phyloP scores from a whole-genome alignment of 2,888 invertebrate species.

The Plusia festucae region DNA sequence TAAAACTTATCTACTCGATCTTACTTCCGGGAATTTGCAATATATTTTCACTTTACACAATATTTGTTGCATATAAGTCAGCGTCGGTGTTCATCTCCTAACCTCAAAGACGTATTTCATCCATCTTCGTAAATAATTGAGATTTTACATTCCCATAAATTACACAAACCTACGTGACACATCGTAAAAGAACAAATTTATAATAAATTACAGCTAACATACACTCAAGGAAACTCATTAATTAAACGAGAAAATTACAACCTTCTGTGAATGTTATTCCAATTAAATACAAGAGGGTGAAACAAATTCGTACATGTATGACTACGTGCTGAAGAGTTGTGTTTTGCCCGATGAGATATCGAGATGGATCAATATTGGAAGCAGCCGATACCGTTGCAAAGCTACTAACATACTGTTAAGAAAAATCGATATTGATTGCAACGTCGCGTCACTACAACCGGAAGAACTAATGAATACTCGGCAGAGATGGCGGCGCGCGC shows the following conservation, averaged over 20 bases:
- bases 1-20: too few relatives aligned
- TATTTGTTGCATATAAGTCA: not conserved
- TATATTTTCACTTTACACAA: too few relatives aligned
- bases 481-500: too few relatives aligned
- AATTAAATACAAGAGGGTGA: constrained; percentile 23
- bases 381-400: too few relatives aligned
- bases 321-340: not conserved
- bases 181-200: constrained; percentile 27
- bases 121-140: constrained; percentile 38
- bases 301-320: not conserved
- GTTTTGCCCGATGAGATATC: not conserved
- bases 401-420: too few relatives aligned
- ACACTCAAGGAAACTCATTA: constrained; percentile 32
- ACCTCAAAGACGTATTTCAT: constrained; percentile 26
- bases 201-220: constrained; percentile 41
- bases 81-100: constrained; percentile 10
- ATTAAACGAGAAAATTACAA: constrained; percentile 33
- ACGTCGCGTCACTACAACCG: too few relatives aligned
- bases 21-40: too few relatives aligned
- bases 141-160: constrained; percentile 26
- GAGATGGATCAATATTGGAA: not conserved
- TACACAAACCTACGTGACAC: constrained; percentile 24
- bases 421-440: too few relatives aligned
- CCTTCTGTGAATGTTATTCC: constrained; percentile 29
- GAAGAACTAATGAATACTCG: too few relatives aligned